Conservation (phyloP, 2,888 invertebrate species). For the Hirtodrosophila cameraria region DNA sequence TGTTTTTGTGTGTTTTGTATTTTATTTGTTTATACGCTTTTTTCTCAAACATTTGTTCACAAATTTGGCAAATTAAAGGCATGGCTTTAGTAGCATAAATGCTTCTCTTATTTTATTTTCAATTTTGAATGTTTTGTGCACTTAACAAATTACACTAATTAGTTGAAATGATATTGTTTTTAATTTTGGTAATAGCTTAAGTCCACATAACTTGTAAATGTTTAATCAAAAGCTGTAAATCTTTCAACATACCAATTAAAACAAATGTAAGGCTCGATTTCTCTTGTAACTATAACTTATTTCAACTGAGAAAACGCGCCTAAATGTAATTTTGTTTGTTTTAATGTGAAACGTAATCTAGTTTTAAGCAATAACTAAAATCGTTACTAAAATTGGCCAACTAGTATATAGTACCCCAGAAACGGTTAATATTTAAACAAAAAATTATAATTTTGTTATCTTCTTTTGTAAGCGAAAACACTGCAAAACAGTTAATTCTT, state of each 20-base stretch:
- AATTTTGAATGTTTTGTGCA: constrained; percentile 18
- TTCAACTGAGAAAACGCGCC: background rate
- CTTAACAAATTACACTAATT: constrained; percentile 19
- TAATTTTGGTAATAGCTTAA: constrained; percentile 29
- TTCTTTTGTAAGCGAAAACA: constrained; percentile 10
- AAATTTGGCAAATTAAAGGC: constrained; percentile 80
- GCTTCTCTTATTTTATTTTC: constrained; percentile 8
- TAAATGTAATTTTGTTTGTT: constrained; percentile 23
- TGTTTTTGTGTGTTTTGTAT: constrained; percentile 58
- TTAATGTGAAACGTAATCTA: constrained; percentile 32
- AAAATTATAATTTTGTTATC: constrained; percentile 27
- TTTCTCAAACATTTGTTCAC: constrained; percentile 5
- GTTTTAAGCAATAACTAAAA: constrained; percentile 43
- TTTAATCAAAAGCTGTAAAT: constrained; percentile 2
- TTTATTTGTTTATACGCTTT: constrained; percentile 30
- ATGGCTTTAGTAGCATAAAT: constrained; percentile 42
- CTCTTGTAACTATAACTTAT: too few species aligned
- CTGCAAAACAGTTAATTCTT: too few species aligned
- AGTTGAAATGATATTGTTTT: background rate
- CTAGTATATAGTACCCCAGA: too few species aligned
- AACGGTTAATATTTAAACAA: too few species aligned
- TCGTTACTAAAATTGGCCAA: constrained; percentile 48
- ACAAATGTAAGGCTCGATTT: background rate
- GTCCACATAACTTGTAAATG: constrained; percentile 25
- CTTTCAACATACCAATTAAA: background rate